A percentile compares a stretch with the other conserved stretches of the same genome.
phyloP scores from a whole-genome alignment of 2,797 vertebrate genomes.

The Parambassis ranga region DNA sequence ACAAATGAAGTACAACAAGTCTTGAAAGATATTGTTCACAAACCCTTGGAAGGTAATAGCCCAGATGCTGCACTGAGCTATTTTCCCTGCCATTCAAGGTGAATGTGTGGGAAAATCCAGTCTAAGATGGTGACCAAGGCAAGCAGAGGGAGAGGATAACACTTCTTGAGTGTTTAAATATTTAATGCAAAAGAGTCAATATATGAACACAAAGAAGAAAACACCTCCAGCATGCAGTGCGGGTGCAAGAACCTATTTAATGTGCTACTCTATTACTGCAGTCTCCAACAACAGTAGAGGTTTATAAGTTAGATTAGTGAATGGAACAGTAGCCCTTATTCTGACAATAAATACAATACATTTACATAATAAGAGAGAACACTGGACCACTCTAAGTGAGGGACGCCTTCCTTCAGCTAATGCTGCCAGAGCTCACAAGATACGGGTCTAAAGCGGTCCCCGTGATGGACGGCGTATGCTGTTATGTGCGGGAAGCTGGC shows the following conservation, averaged over 20 bases:
- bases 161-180: constrained; percentile 52
- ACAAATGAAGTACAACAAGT: neutral
- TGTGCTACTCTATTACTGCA: constrained; percentile 10
- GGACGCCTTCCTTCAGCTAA: neutral
- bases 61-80: neutral
- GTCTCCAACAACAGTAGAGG: neutral
- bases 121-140: constrained; percentile 28
- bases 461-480: constrained; percentile 41
- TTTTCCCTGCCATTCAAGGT: neutral
- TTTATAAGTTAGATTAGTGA: no score
- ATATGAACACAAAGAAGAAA: constrained; percentile 37
- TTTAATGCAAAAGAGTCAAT: constrained; percentile 59
- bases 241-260: constrained; percentile 19
- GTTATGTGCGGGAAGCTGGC: constrained; percentile 43
- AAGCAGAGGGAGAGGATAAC: constrained; percentile 32
- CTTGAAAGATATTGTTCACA: neutral
- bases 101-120: constrained; percentile 2
- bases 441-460: constrained; percentile 6
- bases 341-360: neutral
- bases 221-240: constrained; percentile 3
- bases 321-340: neutral
- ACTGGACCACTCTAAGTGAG: neutral
- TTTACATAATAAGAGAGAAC: neutral
- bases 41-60: neutral
- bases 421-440: neutral